phyloP scores from a whole-genome alignment of 2,888 invertebrate genomes.

The Apoderus coryli region DNA sequence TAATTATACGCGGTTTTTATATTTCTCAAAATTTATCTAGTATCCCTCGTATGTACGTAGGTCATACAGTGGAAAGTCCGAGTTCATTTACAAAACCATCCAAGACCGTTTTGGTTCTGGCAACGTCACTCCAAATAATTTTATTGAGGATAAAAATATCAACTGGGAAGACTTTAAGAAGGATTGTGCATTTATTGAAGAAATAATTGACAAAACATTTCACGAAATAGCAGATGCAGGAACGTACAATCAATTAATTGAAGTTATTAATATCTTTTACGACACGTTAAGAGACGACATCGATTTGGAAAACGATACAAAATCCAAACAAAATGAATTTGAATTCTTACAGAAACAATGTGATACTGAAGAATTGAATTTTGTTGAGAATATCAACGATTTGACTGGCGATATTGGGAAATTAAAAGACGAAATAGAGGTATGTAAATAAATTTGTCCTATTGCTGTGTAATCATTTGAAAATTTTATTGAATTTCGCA shows the following conservation, averaged over 20 bases:
- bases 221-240: slow-evolving; percentile 15
- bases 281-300: slow-evolving; percentile 15
- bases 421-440: slow-evolving; percentile 25
- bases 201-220: slow-evolving; percentile 13
- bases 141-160: slow-evolving; percentile 1
- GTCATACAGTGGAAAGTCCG: neutral
- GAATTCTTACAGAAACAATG: slow-evolving; percentile 15
- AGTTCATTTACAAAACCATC: slow-evolving; percentile 3
- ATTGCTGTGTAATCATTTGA: no score
- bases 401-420: slow-evolving; percentile 20
- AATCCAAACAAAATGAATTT: slow-evolving; percentile 14
- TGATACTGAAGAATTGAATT: slow-evolving; percentile 17
- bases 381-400: slow-evolving; percentile 16
- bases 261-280: slow-evolving; percentile 15
- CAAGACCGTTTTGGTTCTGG: neutral
- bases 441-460: slow-evolving; percentile 12
- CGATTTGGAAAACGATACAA: slow-evolving; percentile 12
- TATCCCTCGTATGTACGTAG: no score
- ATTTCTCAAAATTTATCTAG: no score
- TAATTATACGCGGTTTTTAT: no score
- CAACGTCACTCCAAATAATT: neutral
- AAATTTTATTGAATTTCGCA: no score
- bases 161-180: slow-evolving; percentile 13
- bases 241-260: slow-evolving; percentile 14
- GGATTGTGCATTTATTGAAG: slow-evolving; percentile 17